Evolutionary conservation across 2,797 vertebrate genomes (phyloP), one percentile per base, ranked within the genome.

Genomic region (Hyperoplus lanceolatus): DNA sequence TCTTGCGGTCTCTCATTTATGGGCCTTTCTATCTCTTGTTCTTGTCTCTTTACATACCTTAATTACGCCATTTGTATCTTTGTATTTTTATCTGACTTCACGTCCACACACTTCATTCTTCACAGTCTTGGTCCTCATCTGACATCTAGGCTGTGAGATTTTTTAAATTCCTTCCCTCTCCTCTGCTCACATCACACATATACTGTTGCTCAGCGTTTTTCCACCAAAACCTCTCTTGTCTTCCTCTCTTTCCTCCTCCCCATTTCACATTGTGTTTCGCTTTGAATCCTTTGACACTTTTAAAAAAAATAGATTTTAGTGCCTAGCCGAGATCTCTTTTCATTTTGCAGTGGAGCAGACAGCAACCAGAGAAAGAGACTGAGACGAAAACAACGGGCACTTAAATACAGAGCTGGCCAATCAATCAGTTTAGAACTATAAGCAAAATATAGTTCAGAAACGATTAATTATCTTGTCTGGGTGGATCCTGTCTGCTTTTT

Each of bases 141-240:
- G 59, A 83, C 87, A 80, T 88, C 43, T 39, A 36, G 72, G 64
- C 87, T 83, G 75, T 75, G 68, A 70, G 83, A 91, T 92, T 84
- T 89, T 89, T 92, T 8, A 78, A 84, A 90, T 92, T 87, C 90
- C 82, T 85, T 59, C 59, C 79, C 85, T 91, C 85, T 86, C 75
- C 70, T 80, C 81, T 86, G 76, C 83, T 86, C 78, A 63, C 72
- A 29, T 2, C 29, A 29, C 61, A 56, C 73, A 48, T 69, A n/a
- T 15, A 42, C 79, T 69, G 74, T 81, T 83, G 79, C 86, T 85
- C 56, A 45, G 48, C 41, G 11, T 73, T 38, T 83, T 74, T 71
- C 43, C 62, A 79, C 61, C 63, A 67, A 84, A 72, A 72, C 48
- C 5, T 83, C 69, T 54, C 15, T 71, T 68, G 41, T 84, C 54